Conservation (phyloP, 2,797 vertebrate genomes). For the Alectoris magna region DNA sequence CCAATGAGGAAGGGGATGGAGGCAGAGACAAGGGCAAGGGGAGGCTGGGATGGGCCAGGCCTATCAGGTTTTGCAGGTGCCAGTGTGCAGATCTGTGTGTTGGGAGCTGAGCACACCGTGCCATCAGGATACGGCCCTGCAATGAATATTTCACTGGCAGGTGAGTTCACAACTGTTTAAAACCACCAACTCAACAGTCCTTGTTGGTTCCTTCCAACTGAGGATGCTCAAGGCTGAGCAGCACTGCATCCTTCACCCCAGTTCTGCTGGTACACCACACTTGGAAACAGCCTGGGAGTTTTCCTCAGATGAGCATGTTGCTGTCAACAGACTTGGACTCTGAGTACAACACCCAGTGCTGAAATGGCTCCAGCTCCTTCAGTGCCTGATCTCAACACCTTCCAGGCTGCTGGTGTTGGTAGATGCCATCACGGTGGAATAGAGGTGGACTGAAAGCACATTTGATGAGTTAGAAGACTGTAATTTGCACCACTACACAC, state of each 20-base stretch:
- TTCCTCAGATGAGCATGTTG: background rate
- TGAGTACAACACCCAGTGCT: constrained; percentile 45
- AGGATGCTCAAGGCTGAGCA: background rate
- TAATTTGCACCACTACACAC: background rate
- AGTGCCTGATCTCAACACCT: background rate
- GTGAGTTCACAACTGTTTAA: background rate
- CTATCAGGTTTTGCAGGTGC: background rate
- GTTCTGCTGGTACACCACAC: constrained; percentile 16
- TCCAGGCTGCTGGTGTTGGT: background rate
- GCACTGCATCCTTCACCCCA: constrained; percentile 44
- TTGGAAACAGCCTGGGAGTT: constrained; percentile 44
- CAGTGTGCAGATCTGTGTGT: rapidly evolving
- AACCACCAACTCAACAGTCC: background rate
- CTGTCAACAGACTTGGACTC: background rate
- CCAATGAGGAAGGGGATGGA: background rate
- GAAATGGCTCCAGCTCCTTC: constrained; percentile 30
- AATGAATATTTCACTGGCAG: background rate
- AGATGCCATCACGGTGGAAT: background rate
- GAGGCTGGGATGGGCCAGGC: background rate
- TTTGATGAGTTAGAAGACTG: background rate
- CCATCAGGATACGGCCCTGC: background rate
- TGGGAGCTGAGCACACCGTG: rapidly evolving
- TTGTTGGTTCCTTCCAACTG: background rate
- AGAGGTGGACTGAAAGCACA: background rate
- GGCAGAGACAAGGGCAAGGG: background rate